Evolutionary conservation across 1,140 invertebrate species (phyloP).

Genomic region (Formica selysi): DNA sequence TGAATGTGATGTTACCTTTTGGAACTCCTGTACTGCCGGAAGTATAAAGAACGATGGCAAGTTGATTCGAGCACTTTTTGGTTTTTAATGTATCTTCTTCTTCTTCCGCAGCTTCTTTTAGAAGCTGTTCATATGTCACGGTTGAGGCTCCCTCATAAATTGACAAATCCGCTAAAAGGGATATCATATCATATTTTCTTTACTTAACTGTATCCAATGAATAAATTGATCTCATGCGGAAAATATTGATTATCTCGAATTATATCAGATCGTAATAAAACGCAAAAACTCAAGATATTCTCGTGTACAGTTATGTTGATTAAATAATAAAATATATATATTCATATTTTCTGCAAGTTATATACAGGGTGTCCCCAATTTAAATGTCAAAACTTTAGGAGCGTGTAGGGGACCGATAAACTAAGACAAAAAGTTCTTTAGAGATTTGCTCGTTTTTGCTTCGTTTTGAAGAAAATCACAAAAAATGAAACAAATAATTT

Average conservation of each 20-base stretch:
- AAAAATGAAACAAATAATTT: no score
- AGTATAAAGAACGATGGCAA: conserved; percentile 95
- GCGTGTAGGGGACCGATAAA: no score
- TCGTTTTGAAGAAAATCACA: no score
- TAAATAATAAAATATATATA: conserved; percentile 21
- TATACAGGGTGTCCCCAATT: no score
- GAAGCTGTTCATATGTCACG: conserved; percentile 85
- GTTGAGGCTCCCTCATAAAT: conserved; percentile 81
- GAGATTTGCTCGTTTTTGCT: no score
- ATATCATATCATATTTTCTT: not conserved
- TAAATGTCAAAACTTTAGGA: no score
- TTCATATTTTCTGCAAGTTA: not conserved
- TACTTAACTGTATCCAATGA: not conserved
- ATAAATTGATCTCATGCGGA: not conserved
- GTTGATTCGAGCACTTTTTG: conserved; percentile 83
- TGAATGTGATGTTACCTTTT: conserved; percentile 89
- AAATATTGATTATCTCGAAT: conserved; percentile 8
- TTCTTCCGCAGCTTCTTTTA: conserved; percentile 83
- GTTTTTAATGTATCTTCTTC: conserved; percentile 79
- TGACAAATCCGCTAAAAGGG: conserved; percentile 76
- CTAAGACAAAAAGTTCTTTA: no score
- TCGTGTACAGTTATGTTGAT: not conserved
- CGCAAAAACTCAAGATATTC: conserved; percentile 1
- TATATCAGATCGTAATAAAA: not conserved
- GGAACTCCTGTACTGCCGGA: conserved; percentile 97